Evolutionary conservation across 2,113 vertebrate species (phyloP).

Genomic region (Riparia riparia): DNA sequence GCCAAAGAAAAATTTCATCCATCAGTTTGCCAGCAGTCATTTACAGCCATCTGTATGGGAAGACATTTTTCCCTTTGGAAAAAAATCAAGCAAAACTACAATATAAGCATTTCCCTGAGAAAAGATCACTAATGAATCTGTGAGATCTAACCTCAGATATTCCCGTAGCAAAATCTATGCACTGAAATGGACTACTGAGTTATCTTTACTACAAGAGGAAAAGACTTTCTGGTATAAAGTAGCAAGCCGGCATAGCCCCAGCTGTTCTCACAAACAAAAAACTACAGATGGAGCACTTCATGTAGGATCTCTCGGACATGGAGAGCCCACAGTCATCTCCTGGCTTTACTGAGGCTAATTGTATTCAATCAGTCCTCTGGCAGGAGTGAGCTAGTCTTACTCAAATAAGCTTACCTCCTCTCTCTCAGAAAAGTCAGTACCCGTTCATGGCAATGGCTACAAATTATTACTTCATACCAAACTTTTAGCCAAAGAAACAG

Average conservation of each 20-base stretch:
- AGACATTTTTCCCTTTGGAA: conserved; percentile 36
- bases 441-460: not conserved
- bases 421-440: conserved; percentile 9
- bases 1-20: conserved; percentile 53
- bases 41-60: conserved; percentile 62
- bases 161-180: not conserved
- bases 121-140: conserved; percentile 1
- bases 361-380: conserved; percentile 17
- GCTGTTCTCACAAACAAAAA: conserved; percentile 9
- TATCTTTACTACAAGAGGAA: conserved; percentile 16
- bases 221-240: conserved; percentile 7
- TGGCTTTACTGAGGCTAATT: not conserved
- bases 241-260: conserved; percentile 3
- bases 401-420: not conserved
- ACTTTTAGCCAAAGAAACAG: not conserved
- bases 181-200: not conserved
- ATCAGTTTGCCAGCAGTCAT: conserved; percentile 60
- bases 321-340: not conserved
- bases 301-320: conserved; percentile 23
- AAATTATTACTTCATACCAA: not conserved
- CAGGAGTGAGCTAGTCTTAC: not conserved
- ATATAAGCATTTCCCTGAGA: conserved; percentile 28
- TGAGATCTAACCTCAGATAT: conserved; percentile 20
- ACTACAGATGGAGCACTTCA: conserved; percentile 43
- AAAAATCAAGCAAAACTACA: conserved; percentile 53